Evolutionary conservation across 2,113 vertebrate species (phyloP).

Genomic region (Climacteris rufus): DNA sequence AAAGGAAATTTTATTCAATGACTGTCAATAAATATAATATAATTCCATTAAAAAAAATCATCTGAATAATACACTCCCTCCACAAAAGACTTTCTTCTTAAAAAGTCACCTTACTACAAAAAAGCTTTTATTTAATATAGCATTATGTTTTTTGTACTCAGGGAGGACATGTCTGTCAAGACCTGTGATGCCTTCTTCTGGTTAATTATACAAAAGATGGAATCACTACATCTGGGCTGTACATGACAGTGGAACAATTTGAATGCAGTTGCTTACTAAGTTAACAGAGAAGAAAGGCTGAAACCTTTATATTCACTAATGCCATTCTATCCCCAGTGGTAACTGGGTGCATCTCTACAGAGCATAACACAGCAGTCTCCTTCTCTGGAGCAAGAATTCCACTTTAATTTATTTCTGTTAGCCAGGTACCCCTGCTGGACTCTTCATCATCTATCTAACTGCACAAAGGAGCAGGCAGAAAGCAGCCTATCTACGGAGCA

Average conservation of each 20-base stretch:
- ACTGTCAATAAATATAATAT: background rate
- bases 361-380: background rate
- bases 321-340: background rate
- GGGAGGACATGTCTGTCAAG: background rate
- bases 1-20: background rate
- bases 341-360: background rate
- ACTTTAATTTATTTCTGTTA: conserved; percentile 3
- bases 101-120: background rate
- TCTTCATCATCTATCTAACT: background rate
- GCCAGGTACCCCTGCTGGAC: background rate
- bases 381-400: background rate
- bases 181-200: background rate
- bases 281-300: background rate
- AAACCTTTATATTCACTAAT: background rate
- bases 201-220: background rate
- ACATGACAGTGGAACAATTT: background rate
- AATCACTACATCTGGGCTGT: background rate
- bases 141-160: background rate
- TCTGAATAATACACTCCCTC: background rate
- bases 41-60: background rate
- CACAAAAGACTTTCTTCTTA: background rate
- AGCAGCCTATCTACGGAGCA: background rate
- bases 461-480: conserved; percentile 1
- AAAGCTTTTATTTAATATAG: background rate
- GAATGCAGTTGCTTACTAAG: background rate